phyloP scores from a whole-genome alignment of 2,113 vertebrate species.

The Istiophorus platypterus region DNA sequence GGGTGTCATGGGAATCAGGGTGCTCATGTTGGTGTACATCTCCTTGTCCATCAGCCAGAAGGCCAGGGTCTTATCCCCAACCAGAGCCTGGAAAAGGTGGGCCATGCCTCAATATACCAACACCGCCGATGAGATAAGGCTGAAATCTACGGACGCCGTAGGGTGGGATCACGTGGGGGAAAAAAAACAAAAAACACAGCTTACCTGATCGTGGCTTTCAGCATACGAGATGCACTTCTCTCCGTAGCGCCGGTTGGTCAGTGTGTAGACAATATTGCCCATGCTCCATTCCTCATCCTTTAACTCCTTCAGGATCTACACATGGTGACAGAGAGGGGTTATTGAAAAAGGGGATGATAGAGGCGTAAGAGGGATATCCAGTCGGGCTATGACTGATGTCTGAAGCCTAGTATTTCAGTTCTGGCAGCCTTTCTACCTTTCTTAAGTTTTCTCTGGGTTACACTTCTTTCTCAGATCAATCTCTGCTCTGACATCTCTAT shows the following conservation, averaged over 20 bases:
- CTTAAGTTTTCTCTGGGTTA: conserved; percentile 72
- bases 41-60: conserved; percentile 99
- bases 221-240: conserved; percentile 97
- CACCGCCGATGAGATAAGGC: not conserved
- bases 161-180: not conserved
- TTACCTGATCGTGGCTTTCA: conserved; percentile 97
- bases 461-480: conserved; percentile 79
- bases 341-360: conserved; percentile 73
- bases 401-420: conserved; percentile 58
- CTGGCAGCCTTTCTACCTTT: conserved; percentile 57
- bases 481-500: conserved; percentile 82
- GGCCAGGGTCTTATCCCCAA: conserved; percentile 96
- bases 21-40: conserved; percentile 98
- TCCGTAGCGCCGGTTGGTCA: conserved; percentile 92
- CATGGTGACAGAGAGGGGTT: conserved; percentile 69
- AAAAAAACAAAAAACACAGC: no score
- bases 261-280: conserved; percentile 92
- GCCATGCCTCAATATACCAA: conserved; percentile 11
- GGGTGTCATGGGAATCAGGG: conserved; percentile 87
- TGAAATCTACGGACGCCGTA: not conserved
- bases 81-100: conserved; percentile 87
- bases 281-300: conserved; percentile 98
- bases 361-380: conserved; percentile 67
- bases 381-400: conserved; percentile 68
- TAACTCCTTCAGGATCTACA: conserved; percentile 94